Conservation (phyloP, 2,113 vertebrate genomes). For the Naja naja region DNA sequence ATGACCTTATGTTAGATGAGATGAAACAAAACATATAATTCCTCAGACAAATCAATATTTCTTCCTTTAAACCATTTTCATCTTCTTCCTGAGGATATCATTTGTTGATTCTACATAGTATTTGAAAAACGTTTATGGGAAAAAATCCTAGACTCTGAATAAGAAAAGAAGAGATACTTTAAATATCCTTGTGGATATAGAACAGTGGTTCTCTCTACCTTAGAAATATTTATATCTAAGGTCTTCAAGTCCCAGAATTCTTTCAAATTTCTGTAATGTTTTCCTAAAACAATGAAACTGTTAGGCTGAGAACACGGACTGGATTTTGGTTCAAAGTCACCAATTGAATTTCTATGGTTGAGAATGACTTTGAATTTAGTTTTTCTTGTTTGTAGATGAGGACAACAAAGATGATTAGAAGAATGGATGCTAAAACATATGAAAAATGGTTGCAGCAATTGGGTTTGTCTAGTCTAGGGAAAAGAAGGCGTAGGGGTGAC, state of each 20-base stretch:
- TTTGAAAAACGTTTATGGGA: conserved; percentile 40
- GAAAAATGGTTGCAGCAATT: not conserved
- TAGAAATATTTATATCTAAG: not conserved
- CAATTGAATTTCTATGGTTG: not conserved
- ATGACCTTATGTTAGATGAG: not conserved
- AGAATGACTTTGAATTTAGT: not conserved
- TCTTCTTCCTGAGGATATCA: conserved; percentile 44
- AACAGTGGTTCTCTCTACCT: not conserved
- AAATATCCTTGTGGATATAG: not conserved
- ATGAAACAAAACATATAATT: conserved; percentile 49
- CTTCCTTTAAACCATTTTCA: conserved; percentile 31
- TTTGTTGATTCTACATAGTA: conserved; percentile 50
- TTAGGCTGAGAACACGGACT: not conserved
- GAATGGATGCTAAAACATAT: not conserved
- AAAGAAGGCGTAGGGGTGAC: not conserved
- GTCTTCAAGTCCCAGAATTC: not conserved
- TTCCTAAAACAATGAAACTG: not conserved
- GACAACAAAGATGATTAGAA: not conserved
- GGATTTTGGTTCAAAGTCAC: not conserved
- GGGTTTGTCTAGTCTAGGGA: not conserved
- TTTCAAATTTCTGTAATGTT: not conserved
- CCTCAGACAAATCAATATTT: not conserved
- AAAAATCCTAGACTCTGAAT: conserved; percentile 37
- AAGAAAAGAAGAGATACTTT: conserved; percentile 39
- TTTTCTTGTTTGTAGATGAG: not conserved